phyloP scores from a whole-genome alignment of 2,113 vertebrate species.

The Salminus brasiliensis region DNA sequence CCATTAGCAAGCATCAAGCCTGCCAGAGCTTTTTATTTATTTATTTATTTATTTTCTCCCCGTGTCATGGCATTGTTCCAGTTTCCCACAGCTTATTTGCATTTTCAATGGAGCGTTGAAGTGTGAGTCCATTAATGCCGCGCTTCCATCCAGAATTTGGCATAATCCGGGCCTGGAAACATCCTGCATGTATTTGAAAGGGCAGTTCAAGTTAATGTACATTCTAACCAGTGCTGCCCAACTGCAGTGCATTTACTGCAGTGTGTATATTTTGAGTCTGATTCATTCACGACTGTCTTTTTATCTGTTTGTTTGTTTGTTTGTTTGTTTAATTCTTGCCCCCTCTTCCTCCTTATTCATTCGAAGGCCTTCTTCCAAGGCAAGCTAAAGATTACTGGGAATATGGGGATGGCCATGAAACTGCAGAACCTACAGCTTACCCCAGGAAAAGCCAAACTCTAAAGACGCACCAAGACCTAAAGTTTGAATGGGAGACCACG shows the following conservation, averaged over 20 bases:
- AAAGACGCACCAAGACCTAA: constrained; percentile 55
- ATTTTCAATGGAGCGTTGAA: background rate
- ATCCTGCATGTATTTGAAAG: background rate
- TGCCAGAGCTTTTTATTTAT: background rate
- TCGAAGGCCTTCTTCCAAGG: constrained; percentile 91
- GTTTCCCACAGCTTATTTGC: background rate
- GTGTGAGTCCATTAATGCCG: background rate
- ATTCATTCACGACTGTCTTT: too few species aligned
- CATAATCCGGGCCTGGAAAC: background rate
- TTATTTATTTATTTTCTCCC: too few species aligned
- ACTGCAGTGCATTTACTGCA: too few species aligned
- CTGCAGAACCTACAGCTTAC: constrained; percentile 88
- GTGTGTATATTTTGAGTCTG: too few species aligned
- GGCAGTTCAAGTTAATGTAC: too few species aligned
- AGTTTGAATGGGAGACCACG: background rate
- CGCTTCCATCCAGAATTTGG: background rate
- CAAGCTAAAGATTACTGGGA: constrained; percentile 90
- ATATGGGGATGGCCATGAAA: constrained; percentile 95
- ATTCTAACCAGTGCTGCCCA: background rate
- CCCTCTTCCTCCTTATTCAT: background rate
- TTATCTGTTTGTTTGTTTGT: background rate
- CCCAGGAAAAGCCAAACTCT: constrained; percentile 89
- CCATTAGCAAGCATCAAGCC: background rate
- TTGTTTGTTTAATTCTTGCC: background rate
- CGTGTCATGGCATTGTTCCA: background rate